Evolutionary conservation across 2,888 invertebrate species (phyloP).

Genomic region (Parthenolecanium corni): DNA sequence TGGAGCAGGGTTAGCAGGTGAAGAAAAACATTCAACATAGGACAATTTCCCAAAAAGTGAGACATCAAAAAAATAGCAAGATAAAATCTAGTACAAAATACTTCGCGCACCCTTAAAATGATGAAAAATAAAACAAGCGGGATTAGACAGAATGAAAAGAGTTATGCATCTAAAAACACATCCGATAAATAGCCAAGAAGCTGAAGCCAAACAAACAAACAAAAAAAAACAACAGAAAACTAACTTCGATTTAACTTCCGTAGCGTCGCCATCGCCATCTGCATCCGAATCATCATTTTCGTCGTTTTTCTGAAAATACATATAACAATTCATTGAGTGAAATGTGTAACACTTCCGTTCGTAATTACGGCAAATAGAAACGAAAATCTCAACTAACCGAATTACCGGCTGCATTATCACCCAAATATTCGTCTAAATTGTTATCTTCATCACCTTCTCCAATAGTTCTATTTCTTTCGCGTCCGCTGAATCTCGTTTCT

Average conservation of each 20-base stretch:
- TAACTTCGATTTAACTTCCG: constrained; percentile 30
- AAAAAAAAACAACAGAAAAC: too few species aligned
- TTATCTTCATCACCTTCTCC: constrained; percentile 9
- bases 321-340: neutral
- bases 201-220: too few species aligned
- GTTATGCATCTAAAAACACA: too few species aligned
- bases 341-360: neutral
- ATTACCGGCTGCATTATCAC: neutral
- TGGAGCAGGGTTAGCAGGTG: too few species aligned
- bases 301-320: neutral
- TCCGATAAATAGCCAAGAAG: too few species aligned
- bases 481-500: constrained; percentile 14
- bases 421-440: neutral
- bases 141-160: too few species aligned
- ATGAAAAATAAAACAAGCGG: too few species aligned
- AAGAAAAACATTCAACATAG: too few species aligned
- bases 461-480: neutral
- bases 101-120: too few species aligned
- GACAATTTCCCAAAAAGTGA: too few species aligned
- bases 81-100: too few species aligned
- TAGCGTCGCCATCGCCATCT: constrained; percentile 34
- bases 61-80: too few species aligned
- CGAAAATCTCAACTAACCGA: neutral
- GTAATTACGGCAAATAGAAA: neutral
- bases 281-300: constrained; percentile 30